These are phyloP conservation scores for Meles meles DNA, from an alignment of 2,113 vertebrate species.

Conservation along the genomic window DNA sequence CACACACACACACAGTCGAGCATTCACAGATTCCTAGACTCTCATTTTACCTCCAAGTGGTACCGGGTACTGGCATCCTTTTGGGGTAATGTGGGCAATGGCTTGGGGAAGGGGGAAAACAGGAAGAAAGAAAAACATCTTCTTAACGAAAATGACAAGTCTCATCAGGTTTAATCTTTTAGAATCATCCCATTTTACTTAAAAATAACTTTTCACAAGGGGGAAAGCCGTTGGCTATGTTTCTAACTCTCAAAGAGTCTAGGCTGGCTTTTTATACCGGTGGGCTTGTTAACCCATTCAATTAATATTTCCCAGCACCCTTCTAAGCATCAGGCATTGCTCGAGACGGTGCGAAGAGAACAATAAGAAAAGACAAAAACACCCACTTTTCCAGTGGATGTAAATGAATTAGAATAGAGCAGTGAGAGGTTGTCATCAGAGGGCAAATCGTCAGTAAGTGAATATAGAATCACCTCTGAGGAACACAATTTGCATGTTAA, in stretches of 20 bases:
- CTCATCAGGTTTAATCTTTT: neutral
- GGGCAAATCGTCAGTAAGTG: neutral
- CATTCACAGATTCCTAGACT: neutral
- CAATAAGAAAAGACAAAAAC: neutral
- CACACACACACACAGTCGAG: neutral
- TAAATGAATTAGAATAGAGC: neutral
- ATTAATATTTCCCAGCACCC: neutral
- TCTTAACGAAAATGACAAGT: neutral
- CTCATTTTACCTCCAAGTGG: neutral
- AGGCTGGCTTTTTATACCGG: neutral
- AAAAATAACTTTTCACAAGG: neutral
- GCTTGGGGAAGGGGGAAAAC: neutral
- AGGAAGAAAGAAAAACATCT: neutral
- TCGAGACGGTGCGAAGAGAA: neutral
- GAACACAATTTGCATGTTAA: neutral
- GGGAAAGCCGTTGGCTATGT: neutral
- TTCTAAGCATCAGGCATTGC: neutral
- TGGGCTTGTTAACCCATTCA: neutral
- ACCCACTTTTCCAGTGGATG: neutral
- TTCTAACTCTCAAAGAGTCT: neutral
- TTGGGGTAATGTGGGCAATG: neutral
- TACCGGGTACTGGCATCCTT: neutral
- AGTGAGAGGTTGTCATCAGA: neutral
- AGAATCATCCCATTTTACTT: neutral
- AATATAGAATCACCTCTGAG: neutral